phyloP scores from a whole-genome alignment of 2,888 invertebrate genomes.

The Mimas tiliae region DNA sequence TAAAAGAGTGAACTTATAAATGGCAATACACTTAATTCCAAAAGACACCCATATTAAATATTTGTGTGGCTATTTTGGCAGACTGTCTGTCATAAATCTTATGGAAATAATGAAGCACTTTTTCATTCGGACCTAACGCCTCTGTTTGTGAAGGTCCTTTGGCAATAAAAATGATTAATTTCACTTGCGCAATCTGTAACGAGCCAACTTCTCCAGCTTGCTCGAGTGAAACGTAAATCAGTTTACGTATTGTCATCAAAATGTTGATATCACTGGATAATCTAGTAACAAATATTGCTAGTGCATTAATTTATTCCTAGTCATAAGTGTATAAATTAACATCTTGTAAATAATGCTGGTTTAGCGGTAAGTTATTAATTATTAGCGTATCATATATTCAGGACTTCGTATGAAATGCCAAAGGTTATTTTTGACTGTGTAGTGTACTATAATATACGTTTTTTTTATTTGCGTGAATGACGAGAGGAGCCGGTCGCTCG shows the following conservation, averaged over 20 bases:
- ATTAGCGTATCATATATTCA: conserved; percentile 13
- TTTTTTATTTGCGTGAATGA: no score
- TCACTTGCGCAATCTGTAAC: conserved; percentile 24
- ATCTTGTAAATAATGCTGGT: conserved; percentile 26
- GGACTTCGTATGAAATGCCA: conserved; percentile 8
- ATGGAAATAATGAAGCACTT: conserved; percentile 15
- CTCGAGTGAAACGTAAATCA: conserved; percentile 9
- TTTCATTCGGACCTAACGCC: conserved; percentile 25
- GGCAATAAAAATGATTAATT: conserved; percentile 27
- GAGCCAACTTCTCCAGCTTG: conserved; percentile 10
- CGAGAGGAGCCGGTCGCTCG: no score
- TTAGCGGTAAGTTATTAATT: conserved; percentile 13
- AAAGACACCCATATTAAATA: neutral
- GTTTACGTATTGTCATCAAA: conserved; percentile 17
- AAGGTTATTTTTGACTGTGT: neutral
- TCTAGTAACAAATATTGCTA: conserved; percentile 9
- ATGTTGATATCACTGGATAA: conserved; percentile 19
- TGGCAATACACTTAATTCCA: neutral
- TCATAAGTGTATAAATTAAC: conserved; percentile 12
- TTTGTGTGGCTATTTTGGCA: conserved; percentile 19
- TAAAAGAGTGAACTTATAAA: neutral
- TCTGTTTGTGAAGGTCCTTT: conserved; percentile 23
- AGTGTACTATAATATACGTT: neutral
- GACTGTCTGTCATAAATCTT: conserved; percentile 14
- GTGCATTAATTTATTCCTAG: conserved; percentile 15